Base-by-base conservation (phyloP, 2,888 invertebrate species). In the Merodon equestris region DNA sequence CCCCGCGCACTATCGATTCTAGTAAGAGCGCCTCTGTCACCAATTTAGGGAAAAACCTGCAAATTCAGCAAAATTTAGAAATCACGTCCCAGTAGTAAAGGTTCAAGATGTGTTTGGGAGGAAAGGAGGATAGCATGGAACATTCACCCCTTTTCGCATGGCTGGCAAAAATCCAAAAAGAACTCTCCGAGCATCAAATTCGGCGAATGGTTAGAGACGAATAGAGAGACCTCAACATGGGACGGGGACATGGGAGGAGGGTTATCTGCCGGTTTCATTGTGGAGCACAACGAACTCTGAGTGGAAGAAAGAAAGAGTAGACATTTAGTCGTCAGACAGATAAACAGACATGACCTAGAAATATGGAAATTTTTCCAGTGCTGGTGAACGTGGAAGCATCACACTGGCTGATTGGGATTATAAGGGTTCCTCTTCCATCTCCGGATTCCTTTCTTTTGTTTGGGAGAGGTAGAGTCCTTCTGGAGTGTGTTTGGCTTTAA, bases 311-410 rank as follows among this genome's bases (percentile, higher is more conserved):
- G 1, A 17, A 15, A 14, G 13, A 48, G 50, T 47, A 79, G 77
- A 73, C 73, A 79, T 57, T 64, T 64, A 67, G 77, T 74, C 79
- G 68, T 74, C 68, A 79, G 79, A 74, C 79, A 70, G 79, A 79
- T 79, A 79, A 79, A 79, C 74, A 79, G 79, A 73, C 79, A 73
- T 79, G 79, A 79, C 79, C 79, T 79, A 79, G 68, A 79, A 79
- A 79, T 79, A 74, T 70, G 79, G 68, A 74, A 68, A 79, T 70
- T 74, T 58, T 47, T 58, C 63, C 27, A 7, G 27, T 27, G 27
- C 27, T 27, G 2, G 38, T 42, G 18, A 10, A 17, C 9, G 45
- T 9, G 27, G 9, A n/a, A 19, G 27, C 10, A 54, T n/a, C n/a
- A 19, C 12, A 4, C 13, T 1, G 53, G 14, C 1, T n/a, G 56